Evolutionary conservation across 2,888 invertebrate species (phyloP), one percentile per base, ranked within the genome.

Genomic region (Gymnoscelis rufifasciata): DNA sequence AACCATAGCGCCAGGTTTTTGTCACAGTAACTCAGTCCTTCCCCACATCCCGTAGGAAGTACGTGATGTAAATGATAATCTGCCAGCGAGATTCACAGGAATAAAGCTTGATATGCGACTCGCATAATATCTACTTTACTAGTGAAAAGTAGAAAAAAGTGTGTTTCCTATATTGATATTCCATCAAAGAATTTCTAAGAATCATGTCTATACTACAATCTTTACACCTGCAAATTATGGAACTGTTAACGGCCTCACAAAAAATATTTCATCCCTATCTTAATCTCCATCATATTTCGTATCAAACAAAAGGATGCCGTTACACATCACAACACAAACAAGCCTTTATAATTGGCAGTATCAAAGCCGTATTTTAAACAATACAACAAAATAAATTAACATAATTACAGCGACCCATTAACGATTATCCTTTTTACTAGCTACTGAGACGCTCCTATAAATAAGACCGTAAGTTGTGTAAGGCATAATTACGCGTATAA

Each of bases 401-500:
- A 60, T 67, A 71, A 72, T 72, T 69, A 73, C 69, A 64, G 61
- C 62, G 63, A 60, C 57, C 60, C 66, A 74, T 74, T 78, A 79
- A 74, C 71, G 71, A 73, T 74, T 78, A 76, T 73, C 67, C 64
- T 62, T 65, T 51, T 56, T 51, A 67, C 69, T 71, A 72, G 68
- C 64, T 58, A 54, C 57, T 43, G 43, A 38, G 53, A 51, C 44
- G 50, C 36, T 44, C 43, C 51, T 38, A 52, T 58, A 54, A 80
- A 83, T 78, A 79, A 77, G 63, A 59, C 60, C 52, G 57, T 62
- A 68, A 67, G 64, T 72, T 59, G 67, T 67, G 45, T 56, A 71
- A 71, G 66, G 71, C 76, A 78, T 82, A 86, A 84, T 86, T 84
- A 83, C 75, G 74, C 64, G 72, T 69, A 78, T 76, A 78, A 78